Conservation (phyloP, 2,888 invertebrate genomes). For the Brachyopa scutellaris region DNA sequence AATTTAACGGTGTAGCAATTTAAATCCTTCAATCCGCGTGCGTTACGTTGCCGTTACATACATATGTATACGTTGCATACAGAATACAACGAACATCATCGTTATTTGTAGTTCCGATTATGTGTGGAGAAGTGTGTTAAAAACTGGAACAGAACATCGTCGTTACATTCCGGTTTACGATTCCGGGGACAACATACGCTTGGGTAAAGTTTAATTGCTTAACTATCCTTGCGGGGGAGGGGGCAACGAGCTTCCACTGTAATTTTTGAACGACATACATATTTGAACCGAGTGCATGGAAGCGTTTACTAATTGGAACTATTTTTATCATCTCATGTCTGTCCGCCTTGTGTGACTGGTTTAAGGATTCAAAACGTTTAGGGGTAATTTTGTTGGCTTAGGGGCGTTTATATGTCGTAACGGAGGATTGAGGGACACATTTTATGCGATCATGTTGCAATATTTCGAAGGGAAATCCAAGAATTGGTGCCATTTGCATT, state of each 20-base stretch:
- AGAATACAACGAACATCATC: conserved; percentile 28
- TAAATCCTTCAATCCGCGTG: not conserved
- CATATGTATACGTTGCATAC: not conserved
- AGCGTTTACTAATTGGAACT: no score
- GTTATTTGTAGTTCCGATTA: conserved; percentile 40
- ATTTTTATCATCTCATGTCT: not conserved
- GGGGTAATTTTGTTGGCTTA: not conserved
- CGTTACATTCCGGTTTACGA: conserved; percentile 8
- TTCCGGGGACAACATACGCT: conserved; percentile 2
- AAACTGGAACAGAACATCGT: conserved; percentile 22
- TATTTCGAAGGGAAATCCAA: no score
- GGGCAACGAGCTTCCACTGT: no score
- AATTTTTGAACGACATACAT: no score
- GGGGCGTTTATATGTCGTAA: not conserved
- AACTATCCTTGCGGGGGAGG: no score
- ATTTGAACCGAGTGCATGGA: no score
- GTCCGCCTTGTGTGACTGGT: not conserved
- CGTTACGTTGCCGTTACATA: no score
- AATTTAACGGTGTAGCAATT: not conserved
- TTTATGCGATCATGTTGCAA: not conserved
- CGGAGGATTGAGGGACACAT: not conserved
- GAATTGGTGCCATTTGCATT: no score
- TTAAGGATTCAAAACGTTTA: not conserved
- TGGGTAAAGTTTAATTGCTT: conserved; percentile 38
- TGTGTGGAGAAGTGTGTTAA: not conserved